Conservation (phyloP, 2,113 vertebrate species). For the Neomonachus schauinslandi region DNA sequence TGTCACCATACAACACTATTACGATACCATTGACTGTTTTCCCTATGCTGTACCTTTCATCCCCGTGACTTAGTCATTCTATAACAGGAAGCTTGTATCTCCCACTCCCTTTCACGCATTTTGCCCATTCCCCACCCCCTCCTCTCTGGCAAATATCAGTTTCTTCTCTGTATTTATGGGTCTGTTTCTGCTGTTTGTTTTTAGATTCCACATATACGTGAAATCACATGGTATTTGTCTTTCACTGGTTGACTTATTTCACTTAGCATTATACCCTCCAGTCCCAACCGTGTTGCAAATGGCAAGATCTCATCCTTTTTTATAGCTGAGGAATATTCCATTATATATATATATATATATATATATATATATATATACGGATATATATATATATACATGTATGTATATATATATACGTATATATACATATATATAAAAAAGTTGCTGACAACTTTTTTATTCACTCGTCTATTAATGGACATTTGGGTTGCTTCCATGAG, state of each 20-base stretch:
- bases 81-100: background rate
- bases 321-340: background rate
- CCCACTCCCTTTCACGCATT: background rate
- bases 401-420: too few relatives aligned
- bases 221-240: background rate
- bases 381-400: background rate
- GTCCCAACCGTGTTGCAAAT: background rate
- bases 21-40: background rate
- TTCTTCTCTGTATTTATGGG: background rate
- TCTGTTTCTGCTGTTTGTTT: background rate
- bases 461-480: background rate
- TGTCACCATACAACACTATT: background rate
- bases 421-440: too few relatives aligned
- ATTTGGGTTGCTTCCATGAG: background rate
- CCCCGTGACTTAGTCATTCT: background rate
- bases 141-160: background rate
- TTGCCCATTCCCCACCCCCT: background rate
- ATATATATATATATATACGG: too few relatives aligned
- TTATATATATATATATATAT: background rate
- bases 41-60: background rate
- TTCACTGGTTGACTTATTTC: background rate
- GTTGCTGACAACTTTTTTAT: background rate
- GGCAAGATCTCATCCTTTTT: background rate
- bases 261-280: background rate
- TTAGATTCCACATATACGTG: background rate